Conservation (phyloP, 2,797 vertebrate genomes). For the Erethizon dorsatum region DNA sequence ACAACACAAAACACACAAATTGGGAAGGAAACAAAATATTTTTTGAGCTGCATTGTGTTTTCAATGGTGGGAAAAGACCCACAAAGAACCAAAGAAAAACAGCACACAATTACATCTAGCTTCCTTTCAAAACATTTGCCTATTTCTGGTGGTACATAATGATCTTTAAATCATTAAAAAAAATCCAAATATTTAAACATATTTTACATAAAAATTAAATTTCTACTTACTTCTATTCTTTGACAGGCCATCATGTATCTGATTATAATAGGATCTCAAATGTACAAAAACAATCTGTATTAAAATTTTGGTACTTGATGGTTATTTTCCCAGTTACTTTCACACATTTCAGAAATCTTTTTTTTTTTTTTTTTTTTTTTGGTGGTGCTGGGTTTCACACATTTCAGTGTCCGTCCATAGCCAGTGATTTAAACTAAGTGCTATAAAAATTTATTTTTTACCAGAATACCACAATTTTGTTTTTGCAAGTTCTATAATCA, state of each 20-base stretch:
- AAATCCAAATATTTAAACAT: conserved; percentile 23
- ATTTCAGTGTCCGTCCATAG: not conserved
- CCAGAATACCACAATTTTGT: conserved; percentile 39
- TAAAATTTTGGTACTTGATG: conserved; percentile 17
- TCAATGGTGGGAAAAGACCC: conserved; percentile 62
- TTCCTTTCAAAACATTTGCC: conserved; percentile 74
- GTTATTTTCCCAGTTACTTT: conserved; percentile 29
- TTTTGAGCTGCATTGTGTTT: conserved; percentile 67
- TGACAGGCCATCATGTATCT: not conserved
- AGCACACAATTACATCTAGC: not conserved
- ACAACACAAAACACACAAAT: conserved; percentile 74
- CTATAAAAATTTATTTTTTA: conserved; percentile 36
- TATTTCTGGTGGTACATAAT: not conserved
- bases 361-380: no score
- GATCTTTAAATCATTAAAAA: conserved; percentile 42
- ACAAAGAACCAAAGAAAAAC: conserved; percentile 60
- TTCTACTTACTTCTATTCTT: conserved; percentile 68
- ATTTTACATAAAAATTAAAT: conserved; percentile 53
- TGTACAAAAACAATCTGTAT: not conserved
- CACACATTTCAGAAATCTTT: not conserved
- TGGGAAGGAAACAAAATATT: conserved; percentile 83
- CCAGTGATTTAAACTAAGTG: not conserved
- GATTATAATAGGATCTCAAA: conserved; percentile 35
- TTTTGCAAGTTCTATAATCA: conserved; percentile 43
- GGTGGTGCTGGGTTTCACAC: not conserved